phyloP scores from a whole-genome alignment of 2,888 invertebrate species.

The Nomada fucata region DNA sequence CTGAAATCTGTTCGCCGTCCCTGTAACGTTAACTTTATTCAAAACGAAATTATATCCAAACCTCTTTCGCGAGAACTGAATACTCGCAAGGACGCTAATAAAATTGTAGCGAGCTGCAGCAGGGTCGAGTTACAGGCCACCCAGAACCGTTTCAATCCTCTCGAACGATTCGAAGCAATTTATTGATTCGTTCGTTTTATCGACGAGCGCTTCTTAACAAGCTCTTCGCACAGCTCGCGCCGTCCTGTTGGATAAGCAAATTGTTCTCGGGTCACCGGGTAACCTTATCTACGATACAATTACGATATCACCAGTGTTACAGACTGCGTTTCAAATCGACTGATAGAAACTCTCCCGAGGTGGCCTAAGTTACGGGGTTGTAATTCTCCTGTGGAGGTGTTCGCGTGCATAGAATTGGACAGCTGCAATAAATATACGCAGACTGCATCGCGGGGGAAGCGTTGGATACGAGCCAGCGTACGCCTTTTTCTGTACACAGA shows the following conservation, averaged over 20 bases:
- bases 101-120: conserved; percentile 21
- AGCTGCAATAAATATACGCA: conserved; percentile 65
- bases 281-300: conserved; percentile 61
- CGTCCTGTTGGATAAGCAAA: conserved; percentile 41
- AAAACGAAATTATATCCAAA: conserved; percentile 1
- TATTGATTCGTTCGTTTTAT: conserved; percentile 17
- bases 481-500: background rate
- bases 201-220: conserved; percentile 52
- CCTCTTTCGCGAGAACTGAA: conserved; percentile 6
- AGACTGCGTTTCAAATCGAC: conserved; percentile 15
- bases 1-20: background rate
- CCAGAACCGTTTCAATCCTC: conserved; percentile 3
- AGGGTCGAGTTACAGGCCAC: conserved; percentile 16
- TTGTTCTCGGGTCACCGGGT: conserved; percentile 49
- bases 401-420: conserved; percentile 57
- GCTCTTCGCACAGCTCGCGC: conserved; percentile 22
- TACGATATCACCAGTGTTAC: conserved; percentile 54
- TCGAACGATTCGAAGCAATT: conserved; percentile 28
- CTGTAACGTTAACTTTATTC: background rate
- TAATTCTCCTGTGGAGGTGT: conserved; percentile 59
- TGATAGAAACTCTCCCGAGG: conserved; percentile 57
- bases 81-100: conserved; percentile 7
- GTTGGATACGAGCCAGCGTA: conserved; percentile 35
- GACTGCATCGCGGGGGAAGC: conserved; percentile 46
- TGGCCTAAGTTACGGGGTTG: conserved; percentile 62